Percentiles rank a stretch among this genome's conserved stretches.
Conservation (phyloP, 2,113 vertebrate genomes). For the Spea multiplicata region DNA sequence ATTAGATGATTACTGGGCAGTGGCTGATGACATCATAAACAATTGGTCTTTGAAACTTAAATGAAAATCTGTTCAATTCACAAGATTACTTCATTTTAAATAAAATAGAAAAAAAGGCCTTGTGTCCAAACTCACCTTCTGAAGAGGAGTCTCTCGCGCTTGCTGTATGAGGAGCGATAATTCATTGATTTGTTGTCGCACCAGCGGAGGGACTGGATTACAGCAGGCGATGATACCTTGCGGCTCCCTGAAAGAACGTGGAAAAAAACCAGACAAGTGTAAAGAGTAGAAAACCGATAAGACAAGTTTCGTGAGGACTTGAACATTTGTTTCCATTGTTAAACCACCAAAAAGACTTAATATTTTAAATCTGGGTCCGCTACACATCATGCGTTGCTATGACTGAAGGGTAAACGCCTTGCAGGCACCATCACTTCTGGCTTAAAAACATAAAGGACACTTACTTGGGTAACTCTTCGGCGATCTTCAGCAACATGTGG, state of each 20-base stretch:
- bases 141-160: slow-evolving; percentile 87
- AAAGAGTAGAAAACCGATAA: too few species aligned
- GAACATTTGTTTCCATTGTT: too few species aligned
- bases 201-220: slow-evolving; percentile 86
- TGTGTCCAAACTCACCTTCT: slow-evolving; percentile 83
- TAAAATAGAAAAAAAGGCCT: neutral
- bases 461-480: slow-evolving; percentile 93
- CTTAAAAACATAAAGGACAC: slow-evolving; percentile 38
- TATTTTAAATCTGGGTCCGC: too few species aligned
- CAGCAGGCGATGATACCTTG: slow-evolving; percentile 95
- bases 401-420: too few species aligned
- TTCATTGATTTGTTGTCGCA: slow-evolving; percentile 91
- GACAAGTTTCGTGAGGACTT: too few species aligned
- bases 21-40: neutral
- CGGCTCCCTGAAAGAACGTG: slow-evolving; percentile 71
- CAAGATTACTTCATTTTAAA: neutral
- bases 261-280: neutral
- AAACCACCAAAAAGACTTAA: too few species aligned
- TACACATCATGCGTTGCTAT: too few species aligned
- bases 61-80: neutral
- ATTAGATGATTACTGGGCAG: too few species aligned
- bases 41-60: neutral
- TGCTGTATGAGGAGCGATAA: slow-evolving; percentile 85
- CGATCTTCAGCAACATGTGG: slow-evolving; percentile 92
- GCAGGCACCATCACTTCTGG: too few species aligned